Base-by-base conservation (phyloP, 2,888 invertebrate genomes). In the Blomia tropicalis region DNA sequence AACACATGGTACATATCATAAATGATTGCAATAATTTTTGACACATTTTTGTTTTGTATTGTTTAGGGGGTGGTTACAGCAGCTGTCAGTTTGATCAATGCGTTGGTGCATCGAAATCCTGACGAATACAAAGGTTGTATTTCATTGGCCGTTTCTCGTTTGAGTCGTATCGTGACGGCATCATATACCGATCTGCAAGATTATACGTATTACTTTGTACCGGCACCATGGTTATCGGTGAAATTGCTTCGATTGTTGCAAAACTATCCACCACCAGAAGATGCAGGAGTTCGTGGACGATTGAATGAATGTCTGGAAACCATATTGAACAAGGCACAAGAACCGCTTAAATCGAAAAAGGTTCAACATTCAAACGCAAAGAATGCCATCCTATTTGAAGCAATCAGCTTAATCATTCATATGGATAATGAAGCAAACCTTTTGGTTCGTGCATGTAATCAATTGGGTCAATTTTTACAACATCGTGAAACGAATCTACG, bases 321-420 rank as follows among this genome's bases (percentile, higher is more conserved):
- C 23, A 95, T 96, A 72, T 79, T 96, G 71, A 95, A 95, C 75
- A 96, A 95, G 79, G 96, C 96, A 23, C 95, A 96, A 76, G 98
- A 98, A 76, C 95, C 96, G 68, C 96, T 96, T 30, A 95, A 95
- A 77, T 98, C 96, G 58, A 99, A 98, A 77, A 99, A 99, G 78
- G 96, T 98, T 30, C 98, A 99, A 78, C 98, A 99, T 77, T 95
- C 96, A 58, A 99, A 99, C 79, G 96, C 98, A 64, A 98, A 98
- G 77, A 98, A 99, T 78, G 95, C 98, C 59, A 96, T 99, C 29
- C 79, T 99, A 23, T 98, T 99, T 78, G 98, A 99, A 79, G 96
- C 98, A 53, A 99, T 99, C 73, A 95, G 95, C 77, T 81, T 99
- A 69, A 98, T 99, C 69, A 98, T 99, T 72, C 98, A 99, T 74